A percentile compares a stretch with the other conserved stretches of the same genome.
Evolutionary conservation across 1,140 invertebrate species (phyloP).

Genomic region (Rhagoletis zephyria): DNA sequence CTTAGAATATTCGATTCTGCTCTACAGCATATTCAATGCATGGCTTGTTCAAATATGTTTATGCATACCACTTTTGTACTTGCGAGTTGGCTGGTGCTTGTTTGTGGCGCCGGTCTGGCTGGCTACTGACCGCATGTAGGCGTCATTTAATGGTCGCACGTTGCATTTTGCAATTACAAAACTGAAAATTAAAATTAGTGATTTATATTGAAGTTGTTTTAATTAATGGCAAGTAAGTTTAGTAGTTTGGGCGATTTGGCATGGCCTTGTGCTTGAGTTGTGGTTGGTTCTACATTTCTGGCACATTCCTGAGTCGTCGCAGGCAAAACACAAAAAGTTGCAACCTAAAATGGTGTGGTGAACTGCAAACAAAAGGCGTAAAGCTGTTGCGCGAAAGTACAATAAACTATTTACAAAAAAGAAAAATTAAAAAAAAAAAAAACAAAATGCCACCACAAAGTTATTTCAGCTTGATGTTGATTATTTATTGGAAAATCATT

Average conservation of each 20-base stretch:
- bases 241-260: conserved; percentile 14
- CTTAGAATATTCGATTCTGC: neutral
- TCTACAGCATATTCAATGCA: neutral
- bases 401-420: neutral
- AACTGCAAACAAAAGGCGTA: neutral
- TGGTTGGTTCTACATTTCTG: neutral
- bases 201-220: conserved; percentile 35
- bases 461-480: neutral
- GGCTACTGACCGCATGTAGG: conserved; percentile 45
- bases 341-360: neutral
- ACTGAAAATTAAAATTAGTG: conserved; percentile 50
- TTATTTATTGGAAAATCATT: conserved; percentile 51
- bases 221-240: conserved; percentile 42
- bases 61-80: neutral
- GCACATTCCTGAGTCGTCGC: neutral
- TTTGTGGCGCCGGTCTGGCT: conserved; percentile 22
- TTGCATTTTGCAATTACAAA: conserved; percentile 45
- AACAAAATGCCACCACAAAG: neutral
- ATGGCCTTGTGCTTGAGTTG: conserved; percentile 15
- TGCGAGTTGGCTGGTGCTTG: neutral
- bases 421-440: neutral
- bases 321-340: neutral
- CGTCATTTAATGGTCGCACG: conserved; percentile 39
- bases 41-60: neutral
- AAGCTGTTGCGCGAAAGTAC: neutral